A percentile compares a stretch with the other conserved stretches of the same genome.
These are phyloP conservation scores for Thaleichthys pacificus DNA, from an alignment of 2,797 vertebrate genomes.

Conservation along the genomic window DNA sequence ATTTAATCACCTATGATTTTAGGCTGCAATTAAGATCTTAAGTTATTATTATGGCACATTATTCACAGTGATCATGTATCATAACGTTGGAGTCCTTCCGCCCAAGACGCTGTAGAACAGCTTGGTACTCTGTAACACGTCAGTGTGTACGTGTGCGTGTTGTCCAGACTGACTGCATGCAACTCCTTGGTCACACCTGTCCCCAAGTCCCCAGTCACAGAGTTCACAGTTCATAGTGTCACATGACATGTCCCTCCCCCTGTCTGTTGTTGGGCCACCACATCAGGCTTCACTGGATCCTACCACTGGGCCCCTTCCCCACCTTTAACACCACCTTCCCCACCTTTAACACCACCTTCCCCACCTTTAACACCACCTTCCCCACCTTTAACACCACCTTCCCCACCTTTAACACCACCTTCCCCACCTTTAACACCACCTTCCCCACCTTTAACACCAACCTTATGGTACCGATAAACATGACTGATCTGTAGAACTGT, in stretches of 20 bases:
- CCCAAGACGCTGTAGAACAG: too few relatives aligned
- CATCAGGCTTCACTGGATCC: neutral
- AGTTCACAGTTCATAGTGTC: slow-evolving; percentile 54
- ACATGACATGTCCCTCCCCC: slow-evolving; percentile 54
- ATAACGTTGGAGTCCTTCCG: too few relatives aligned
- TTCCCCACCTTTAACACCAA: neutral
- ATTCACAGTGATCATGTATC: too few relatives aligned
- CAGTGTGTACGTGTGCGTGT: slow-evolving; percentile 7
- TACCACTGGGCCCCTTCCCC: neutral
- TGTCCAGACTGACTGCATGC: neutral
- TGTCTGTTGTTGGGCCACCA: neutral
- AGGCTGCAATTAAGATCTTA: too few relatives aligned
- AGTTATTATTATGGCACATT: too few relatives aligned
- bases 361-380: neutral
- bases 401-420: neutral
- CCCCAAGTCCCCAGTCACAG: slow-evolving; percentile 50
- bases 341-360: neutral
- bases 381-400: neutral
- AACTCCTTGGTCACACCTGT: slow-evolving; percentile 71
- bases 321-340: neutral
- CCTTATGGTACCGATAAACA: too few relatives aligned
- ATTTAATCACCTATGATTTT: too few relatives aligned
- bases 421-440: neutral
- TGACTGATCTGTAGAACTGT: neutral
- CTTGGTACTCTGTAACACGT: too few relatives aligned